Base-by-base conservation (phyloP, 37 sponge, comb jelly and placozoan species). In the Axinella damicornis region DNA sequence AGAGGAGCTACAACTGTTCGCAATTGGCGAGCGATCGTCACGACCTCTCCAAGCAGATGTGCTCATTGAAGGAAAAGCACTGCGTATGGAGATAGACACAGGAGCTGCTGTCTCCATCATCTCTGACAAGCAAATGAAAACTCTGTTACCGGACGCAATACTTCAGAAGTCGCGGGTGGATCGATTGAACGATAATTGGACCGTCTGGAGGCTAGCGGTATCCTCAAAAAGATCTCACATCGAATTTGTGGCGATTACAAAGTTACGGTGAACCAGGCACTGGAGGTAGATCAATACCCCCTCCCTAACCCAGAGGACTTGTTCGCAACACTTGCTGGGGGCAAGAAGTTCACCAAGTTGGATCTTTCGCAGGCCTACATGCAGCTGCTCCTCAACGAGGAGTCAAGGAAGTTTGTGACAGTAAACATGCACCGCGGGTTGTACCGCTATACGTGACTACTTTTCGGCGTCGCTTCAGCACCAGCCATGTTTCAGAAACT, bases 211-310 rank as follows among this genome's bases (percentile, higher is more conserved):
- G 40, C 36, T 5, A 37, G 25, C 17, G 73, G 73, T 19, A n/a
- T 36, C 27, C 33, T 72, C 27, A 17, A 38, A 34, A 72, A 72
- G 9, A 46, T 72, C 40, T 37, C 73, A 39, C 25, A 46, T 24
- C 46, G 85, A 63, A 28, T 85, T 0, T 85, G 85, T 76, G 77
- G 85, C 11, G 85, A 85, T 52, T 85, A 76, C 77, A 77, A 76
- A 28, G 67, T 38, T 9, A 85, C 85, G 19, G 55, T 85, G 12
- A 85, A 85, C 36, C 85, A 74, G 20, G 77, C 69, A 22, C n/a
- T 85, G 31, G 69, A 52, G 0, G 61, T 75, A 1, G 46, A 72
- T 16, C 22, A 40, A 31, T 71, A 82, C 30, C 83, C 83, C 18
- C 61, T 82, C 1, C 85, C 85, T 38, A 75, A 57, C 15, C 41